Base-by-base conservation (phyloP, 92 coral and sea anemone genomes). In the Palythoa heliodiscus region DNA sequence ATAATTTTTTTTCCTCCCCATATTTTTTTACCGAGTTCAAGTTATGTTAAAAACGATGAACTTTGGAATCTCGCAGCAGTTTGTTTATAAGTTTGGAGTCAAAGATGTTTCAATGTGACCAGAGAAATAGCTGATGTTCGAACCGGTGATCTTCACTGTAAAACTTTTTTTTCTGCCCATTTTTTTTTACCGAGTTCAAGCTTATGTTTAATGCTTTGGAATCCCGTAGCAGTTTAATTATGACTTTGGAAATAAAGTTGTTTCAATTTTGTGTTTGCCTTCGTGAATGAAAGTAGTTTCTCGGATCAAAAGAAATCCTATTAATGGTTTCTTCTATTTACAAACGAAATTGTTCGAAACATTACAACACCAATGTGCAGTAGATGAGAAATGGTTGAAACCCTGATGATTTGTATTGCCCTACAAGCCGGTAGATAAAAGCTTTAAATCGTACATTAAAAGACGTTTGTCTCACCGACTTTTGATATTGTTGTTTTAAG, bases 221-320 rank as follows among this genome's bases (percentile, higher is more conserved):
- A 7, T 79, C 12, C 63, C 11, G 47, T 80, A 20, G 1, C 23
- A 64, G n/a, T 48, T 20, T 52, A 24, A 52, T 25, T 53, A 39
- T 12, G 6, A 69, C 22, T 43, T 50, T 48, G 58, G 60, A 52
- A 52, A 52, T 3, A 35, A 64, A 66, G 84, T 75, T 60, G 84
- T 80, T 24, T 80, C 71, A 20, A 63, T 63, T 77, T 77, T 55
- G 16, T 25, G 9, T 77, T 63, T 37, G 38, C 47, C 39, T 54
- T 22, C 67, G 29, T 24, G 69, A 78, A 78, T 78, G 23, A 48
- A 67, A 43, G 23, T 40, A 66, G 61, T 58, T 80, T 11, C 20
- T 80, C 84, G 22, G 84, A 80, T 80, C 74, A 66, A 66, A 66
- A 67, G 84, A 80, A 80, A 80, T 80, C 74, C 52, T 50, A 66